These are phyloP conservation scores for Ophion ventricosus DNA, from an alignment of 2,888 invertebrate species.

Conservation along the genomic window DNA sequence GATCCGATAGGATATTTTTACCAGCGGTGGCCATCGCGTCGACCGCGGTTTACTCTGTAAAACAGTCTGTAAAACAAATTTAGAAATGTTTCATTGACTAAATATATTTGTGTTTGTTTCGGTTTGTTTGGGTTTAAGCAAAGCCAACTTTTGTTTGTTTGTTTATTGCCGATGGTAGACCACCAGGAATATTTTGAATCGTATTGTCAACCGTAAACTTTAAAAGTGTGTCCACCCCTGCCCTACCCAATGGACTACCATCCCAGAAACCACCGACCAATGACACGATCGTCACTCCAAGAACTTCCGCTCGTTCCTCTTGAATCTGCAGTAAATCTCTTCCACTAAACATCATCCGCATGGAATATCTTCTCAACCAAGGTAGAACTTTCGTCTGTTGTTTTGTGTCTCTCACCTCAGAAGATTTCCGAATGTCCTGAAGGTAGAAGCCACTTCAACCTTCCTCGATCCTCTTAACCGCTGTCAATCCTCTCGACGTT, in stretches of 20 bases:
- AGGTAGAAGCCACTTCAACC: constrained; percentile 20
- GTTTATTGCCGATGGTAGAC: too few species aligned
- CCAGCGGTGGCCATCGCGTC: too few species aligned
- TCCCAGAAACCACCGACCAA: background rate
- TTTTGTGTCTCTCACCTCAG: constrained; percentile 42
- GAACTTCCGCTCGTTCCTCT: constrained; percentile 35
- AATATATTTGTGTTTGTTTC: too few species aligned
- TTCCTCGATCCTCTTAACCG: constrained; percentile 43
- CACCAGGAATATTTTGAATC: too few species aligned
- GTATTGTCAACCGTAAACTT: too few species aligned
- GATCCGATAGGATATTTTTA: too few species aligned
- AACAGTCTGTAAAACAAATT: too few species aligned
- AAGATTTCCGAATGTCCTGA: constrained; percentile 24
- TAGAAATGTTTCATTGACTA: too few species aligned
- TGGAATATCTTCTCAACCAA: constrained; percentile 61
- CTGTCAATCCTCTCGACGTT: constrained; percentile 69
- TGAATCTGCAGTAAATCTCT: constrained; percentile 40
- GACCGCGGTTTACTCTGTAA: too few species aligned
- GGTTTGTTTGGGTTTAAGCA: too few species aligned
- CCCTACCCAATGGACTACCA: background rate
- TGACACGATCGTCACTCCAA: background rate
- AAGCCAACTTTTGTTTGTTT: too few species aligned
- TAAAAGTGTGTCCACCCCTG: too few species aligned
- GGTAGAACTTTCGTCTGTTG: constrained; percentile 39
- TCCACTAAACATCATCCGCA: constrained; percentile 42